These are phyloP conservation scores for Uropetala carovei DNA, from an alignment of 2,888 invertebrate species.

Conservation along the genomic window DNA sequence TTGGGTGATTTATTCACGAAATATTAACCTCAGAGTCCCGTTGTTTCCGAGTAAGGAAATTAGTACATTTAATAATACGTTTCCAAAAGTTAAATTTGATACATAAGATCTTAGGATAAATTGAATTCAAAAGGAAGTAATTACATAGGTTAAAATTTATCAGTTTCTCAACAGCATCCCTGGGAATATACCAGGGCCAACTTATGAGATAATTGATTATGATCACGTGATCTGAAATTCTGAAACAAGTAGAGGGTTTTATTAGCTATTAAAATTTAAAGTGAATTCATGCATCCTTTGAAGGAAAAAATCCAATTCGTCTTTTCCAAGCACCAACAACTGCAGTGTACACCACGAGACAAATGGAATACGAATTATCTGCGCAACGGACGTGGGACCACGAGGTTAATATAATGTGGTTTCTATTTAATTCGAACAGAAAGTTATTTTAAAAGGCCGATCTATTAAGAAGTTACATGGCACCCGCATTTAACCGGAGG, in stretches of 20 bases:
- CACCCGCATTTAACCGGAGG: not conserved
- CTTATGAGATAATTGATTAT: not conserved
- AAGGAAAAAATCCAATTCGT: conserved; percentile 61
- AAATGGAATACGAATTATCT: not conserved
- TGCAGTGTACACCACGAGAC: conserved; percentile 55
- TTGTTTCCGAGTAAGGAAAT: conserved; percentile 2
- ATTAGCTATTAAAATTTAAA: not conserved
- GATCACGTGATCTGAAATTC: not conserved
- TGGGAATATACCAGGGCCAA: not conserved
- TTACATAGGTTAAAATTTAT: not conserved
- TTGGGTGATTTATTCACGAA: not conserved
- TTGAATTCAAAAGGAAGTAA: not conserved
- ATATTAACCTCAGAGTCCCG: conserved; percentile 61
- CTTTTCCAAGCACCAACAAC: conserved; percentile 50
- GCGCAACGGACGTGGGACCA: conserved; percentile 45
- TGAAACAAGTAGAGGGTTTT: not conserved
- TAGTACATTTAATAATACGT: not conserved
- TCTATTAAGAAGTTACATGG: not conserved
- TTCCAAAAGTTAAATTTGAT: not conserved
- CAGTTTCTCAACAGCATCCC: not conserved
- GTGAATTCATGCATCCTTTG: conserved; percentile 58
- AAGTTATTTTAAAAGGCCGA: not conserved
- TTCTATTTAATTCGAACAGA: not conserved
- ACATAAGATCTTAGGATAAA: not conserved
- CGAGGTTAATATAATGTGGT: conserved; percentile 60